phyloP scores from a whole-genome alignment of 2,797 vertebrate genomes.

The Oryzias sinensis region DNA sequence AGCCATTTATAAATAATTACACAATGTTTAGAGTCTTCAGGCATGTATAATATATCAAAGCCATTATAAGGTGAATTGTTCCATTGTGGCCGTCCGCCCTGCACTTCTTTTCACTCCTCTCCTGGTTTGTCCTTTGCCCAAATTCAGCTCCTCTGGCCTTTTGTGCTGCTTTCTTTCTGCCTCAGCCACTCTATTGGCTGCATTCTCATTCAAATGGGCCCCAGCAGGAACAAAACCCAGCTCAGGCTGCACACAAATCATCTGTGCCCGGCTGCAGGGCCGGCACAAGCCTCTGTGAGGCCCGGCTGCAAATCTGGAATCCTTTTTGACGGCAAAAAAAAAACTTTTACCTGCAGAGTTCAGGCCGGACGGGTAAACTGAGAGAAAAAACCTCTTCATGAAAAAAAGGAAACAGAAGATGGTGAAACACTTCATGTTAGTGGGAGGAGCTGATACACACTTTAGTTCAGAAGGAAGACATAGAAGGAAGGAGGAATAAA shows the following conservation, averaged over 20 bases:
- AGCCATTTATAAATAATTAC: constrained; percentile 99
- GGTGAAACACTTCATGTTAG: no score
- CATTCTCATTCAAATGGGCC: constrained; percentile 97
- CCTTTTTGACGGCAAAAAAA: constrained; percentile 9
- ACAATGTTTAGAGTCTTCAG: constrained; percentile 99
- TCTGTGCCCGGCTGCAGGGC: constrained; percentile 14
- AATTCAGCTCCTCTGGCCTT: constrained; percentile 91
- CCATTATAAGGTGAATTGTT: constrained; percentile 98
- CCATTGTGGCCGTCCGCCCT: constrained; percentile 88
- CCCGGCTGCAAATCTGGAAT: constrained; percentile 16
- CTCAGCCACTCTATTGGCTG: constrained; percentile 92
- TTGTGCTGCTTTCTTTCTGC: constrained; percentile 96
- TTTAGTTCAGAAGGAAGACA: no score
- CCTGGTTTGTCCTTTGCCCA: constrained; percentile 91
- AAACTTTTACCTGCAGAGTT: neutral
- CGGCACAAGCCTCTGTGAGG: constrained; percentile 28
- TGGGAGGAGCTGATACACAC: no score
- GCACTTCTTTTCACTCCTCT: constrained; percentile 90
- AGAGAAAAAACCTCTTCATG: no score
- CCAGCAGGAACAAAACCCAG: constrained; percentile 90
- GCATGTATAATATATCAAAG: constrained; percentile 99
- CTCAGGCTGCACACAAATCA: constrained; percentile 80
- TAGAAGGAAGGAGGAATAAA: no score
- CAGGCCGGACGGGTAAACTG: neutral
- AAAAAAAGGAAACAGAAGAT: no score